These are phyloP conservation scores for Embidobia sp. DNA, from an alignment of 2,888 invertebrate species.

Conservation along the genomic window DNA sequence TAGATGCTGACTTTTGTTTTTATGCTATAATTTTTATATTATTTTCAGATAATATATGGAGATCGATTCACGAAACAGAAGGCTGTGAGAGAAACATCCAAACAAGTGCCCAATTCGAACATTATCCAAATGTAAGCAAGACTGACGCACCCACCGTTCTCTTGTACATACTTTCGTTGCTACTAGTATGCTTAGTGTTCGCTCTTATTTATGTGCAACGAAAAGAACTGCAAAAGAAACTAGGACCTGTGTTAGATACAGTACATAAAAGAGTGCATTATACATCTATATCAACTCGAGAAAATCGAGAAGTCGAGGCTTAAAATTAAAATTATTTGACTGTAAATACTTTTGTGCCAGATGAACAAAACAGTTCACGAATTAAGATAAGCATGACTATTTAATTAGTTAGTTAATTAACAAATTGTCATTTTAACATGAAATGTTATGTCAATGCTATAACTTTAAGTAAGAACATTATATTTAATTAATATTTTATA, in stretches of 20 bases:
- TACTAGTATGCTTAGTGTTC: constrained; percentile 83
- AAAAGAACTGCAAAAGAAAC: constrained; percentile 83
- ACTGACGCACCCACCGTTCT: constrained; percentile 69
- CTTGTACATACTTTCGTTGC: constrained; percentile 73
- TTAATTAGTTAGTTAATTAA: background rate
- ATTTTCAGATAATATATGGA: constrained; percentile 36
- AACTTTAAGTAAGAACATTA: no score
- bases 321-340: constrained; percentile 46
- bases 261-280: constrained; percentile 88
- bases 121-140: constrained; percentile 14
- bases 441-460: no score
- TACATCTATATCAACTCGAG: constrained; percentile 86
- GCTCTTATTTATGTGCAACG: constrained; percentile 85
- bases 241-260: constrained; percentile 85
- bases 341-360: constrained; percentile 51
- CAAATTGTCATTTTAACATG: no score
- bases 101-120: constrained; percentile 28
- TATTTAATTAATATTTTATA: no score
- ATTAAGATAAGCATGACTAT: background rate
- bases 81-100: constrained; percentile 40
- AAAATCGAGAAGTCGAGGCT: constrained; percentile 79
- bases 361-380: constrained; percentile 16
- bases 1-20: no score
- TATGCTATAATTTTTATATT: background rate
- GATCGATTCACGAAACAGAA: constrained; percentile 35